Evolutionary conservation across 2,888 invertebrate species (phyloP).

Genomic region (Eupithecia inturbata): DNA sequence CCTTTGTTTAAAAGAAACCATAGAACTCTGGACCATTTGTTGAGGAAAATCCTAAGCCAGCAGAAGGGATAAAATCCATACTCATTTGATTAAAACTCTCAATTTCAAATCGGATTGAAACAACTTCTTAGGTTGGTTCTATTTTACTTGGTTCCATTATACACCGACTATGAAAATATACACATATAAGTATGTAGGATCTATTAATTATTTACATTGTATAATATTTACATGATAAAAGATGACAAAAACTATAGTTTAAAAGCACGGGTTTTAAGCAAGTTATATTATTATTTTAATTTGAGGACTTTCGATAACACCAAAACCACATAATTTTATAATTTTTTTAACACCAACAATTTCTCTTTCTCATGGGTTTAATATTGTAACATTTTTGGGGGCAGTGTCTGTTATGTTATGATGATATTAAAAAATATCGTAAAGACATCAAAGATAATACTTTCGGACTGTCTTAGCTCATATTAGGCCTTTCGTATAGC

Average conservation of each 20-base stretch:
- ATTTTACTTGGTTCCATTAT: slow-evolving; percentile 82
- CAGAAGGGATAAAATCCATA: background rate
- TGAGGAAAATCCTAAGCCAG: background rate
- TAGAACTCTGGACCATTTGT: background rate
- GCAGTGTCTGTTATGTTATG: background rate
- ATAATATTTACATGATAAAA: slow-evolving; percentile 65
- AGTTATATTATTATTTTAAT: slow-evolving; percentile 11
- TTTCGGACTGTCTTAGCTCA: background rate
- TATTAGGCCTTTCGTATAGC: slow-evolving; percentile 5
- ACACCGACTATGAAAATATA: slow-evolving; percentile 83
- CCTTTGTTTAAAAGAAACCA: background rate
- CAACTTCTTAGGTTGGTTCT: slow-evolving; percentile 39
- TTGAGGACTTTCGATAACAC: background rate
- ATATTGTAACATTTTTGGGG: background rate
- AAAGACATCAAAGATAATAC: background rate
- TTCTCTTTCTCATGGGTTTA: background rate
- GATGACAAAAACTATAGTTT: slow-evolving; percentile 46
- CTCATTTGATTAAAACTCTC: slow-evolving; percentile 17
- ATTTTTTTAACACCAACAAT: background rate
- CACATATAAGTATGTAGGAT: slow-evolving; percentile 63
- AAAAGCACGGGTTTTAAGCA: slow-evolving; percentile 3
- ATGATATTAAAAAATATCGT: background rate
- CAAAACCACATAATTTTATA: background rate
- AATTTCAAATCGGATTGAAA: slow-evolving; percentile 43
- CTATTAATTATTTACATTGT: slow-evolving; percentile 69